These are phyloP conservation scores for Drosophila guanche DNA, from an alignment of 1,140 invertebrate species.

Conservation along the genomic window DNA sequence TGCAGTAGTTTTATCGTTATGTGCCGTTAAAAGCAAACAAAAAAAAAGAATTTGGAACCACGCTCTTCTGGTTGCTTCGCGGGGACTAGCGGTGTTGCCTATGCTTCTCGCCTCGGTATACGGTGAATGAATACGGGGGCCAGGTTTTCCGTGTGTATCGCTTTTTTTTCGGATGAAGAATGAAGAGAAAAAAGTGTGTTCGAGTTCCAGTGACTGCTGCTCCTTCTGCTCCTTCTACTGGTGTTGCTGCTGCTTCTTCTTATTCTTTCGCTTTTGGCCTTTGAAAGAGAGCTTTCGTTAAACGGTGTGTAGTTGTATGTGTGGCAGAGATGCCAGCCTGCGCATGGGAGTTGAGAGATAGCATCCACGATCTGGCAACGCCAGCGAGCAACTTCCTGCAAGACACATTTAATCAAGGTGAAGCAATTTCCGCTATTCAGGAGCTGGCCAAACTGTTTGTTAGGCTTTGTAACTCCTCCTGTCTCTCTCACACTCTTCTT, in stretches of 20 bases:
- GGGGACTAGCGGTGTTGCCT: conserved; percentile 33
- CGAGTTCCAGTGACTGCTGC: conserved; percentile 42
- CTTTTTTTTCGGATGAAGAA: conserved; percentile 52
- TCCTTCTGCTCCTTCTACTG: conserved; percentile 26
- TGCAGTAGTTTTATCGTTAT: conserved; percentile 10
- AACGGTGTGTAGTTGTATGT: conserved; percentile 50
- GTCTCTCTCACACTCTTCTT: no score
- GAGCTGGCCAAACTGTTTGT: no score
- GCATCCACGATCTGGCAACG: conserved; percentile 55
- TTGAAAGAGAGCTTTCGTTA: conserved; percentile 61
- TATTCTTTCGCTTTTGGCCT: conserved; percentile 20
- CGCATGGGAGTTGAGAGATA: neutral
- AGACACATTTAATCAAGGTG: no score
- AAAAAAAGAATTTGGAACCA: conserved; percentile 11
- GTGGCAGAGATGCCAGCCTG: conserved; percentile 28
- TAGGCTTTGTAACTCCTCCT: no score
- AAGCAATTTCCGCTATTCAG: no score
- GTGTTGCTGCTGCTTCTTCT: conserved; percentile 20
- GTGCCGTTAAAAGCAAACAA: neutral
- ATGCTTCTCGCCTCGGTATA: conserved; percentile 66
- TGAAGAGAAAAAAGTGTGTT: conserved; percentile 50
- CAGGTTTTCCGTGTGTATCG: conserved; percentile 80
- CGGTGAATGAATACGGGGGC: conserved; percentile 73
- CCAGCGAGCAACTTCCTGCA: conserved; percentile 8
- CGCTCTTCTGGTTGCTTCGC: conserved; percentile 28